Conservation (phyloP, 2,113 vertebrate species). For the Serinus canaria region DNA sequence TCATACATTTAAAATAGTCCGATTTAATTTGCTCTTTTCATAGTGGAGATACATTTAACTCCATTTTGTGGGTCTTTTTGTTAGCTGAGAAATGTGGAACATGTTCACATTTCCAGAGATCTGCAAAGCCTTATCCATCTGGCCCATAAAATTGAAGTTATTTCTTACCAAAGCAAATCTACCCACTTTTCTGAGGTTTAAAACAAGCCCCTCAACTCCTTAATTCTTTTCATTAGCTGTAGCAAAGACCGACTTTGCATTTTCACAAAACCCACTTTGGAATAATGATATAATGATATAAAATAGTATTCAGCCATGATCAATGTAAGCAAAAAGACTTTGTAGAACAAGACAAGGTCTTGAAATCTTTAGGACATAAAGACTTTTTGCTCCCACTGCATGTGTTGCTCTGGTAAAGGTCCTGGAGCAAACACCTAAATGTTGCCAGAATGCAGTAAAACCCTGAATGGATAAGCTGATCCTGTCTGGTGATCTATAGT, state of each 20-base stretch:
- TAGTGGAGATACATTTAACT: background rate
- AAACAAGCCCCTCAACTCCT: background rate
- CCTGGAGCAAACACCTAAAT: background rate
- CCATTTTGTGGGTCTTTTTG: background rate
- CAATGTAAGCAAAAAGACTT: background rate
- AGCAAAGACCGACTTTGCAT: background rate
- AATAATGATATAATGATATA: background rate
- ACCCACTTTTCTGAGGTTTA: background rate
- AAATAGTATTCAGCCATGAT: background rate
- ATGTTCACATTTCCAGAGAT: background rate
- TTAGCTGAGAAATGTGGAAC: background rate
- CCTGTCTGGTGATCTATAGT: background rate
- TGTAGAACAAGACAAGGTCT: rapidly evolving
- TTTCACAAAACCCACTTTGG: background rate
- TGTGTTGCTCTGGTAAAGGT: background rate
- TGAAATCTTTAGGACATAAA: background rate
- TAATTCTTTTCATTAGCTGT: background rate
- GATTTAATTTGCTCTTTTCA: background rate
- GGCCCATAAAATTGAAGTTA: background rate
- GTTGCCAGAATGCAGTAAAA: background rate
- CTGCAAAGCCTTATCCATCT: background rate
- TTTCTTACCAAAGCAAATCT: background rate
- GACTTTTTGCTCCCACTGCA: rapidly evolving
- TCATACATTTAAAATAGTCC: background rate
- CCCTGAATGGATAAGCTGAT: background rate